These are phyloP conservation scores for Perdita meconis DNA, from an alignment of 2,888 invertebrate genomes.

Conservation along the genomic window DNA sequence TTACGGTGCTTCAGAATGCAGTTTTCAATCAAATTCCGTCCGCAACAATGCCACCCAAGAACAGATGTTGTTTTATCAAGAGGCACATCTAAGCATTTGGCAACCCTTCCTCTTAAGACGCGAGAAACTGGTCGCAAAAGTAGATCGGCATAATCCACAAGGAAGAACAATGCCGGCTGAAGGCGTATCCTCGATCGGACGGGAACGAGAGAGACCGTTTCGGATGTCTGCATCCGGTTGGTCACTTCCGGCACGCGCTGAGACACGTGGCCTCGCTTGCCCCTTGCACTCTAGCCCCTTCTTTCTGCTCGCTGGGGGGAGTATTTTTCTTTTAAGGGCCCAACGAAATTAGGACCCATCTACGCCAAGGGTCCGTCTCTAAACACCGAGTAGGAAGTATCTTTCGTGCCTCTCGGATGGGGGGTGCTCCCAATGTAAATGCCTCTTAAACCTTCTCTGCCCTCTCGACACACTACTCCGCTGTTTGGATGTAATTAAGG, in stretches of 20 bases:
- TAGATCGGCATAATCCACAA: constrained; percentile 73
- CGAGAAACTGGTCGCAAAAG: constrained; percentile 51
- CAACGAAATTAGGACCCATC: constrained; percentile 67
- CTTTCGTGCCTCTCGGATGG: constrained; percentile 51
- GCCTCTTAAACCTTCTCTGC: constrained; percentile 37
- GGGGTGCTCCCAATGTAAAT: constrained; percentile 36
- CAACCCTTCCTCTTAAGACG: constrained; percentile 61
- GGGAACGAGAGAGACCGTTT: constrained; percentile 74
- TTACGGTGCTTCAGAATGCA: neutral
- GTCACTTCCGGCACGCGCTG: constrained; percentile 84
- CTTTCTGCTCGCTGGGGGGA: constrained; percentile 41
- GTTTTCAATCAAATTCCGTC: neutral
- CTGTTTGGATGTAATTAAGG: neutral
- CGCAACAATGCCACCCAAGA: constrained; percentile 50
- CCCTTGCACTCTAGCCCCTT: constrained; percentile 65
- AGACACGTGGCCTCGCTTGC: constrained; percentile 80
- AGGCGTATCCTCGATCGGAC: constrained; percentile 61
- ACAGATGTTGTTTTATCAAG: constrained; percentile 66
- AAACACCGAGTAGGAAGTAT: constrained; percentile 64
- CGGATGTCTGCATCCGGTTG: constrained; percentile 83
- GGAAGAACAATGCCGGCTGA: constrained; percentile 73
- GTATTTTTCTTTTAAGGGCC: constrained; percentile 69
- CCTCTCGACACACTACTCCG: neutral
- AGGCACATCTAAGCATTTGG: constrained; percentile 57
- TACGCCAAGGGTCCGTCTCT: constrained; percentile 63